Conservation (phyloP, 2,888 invertebrate genomes). For the Oxystoma pomonae region DNA sequence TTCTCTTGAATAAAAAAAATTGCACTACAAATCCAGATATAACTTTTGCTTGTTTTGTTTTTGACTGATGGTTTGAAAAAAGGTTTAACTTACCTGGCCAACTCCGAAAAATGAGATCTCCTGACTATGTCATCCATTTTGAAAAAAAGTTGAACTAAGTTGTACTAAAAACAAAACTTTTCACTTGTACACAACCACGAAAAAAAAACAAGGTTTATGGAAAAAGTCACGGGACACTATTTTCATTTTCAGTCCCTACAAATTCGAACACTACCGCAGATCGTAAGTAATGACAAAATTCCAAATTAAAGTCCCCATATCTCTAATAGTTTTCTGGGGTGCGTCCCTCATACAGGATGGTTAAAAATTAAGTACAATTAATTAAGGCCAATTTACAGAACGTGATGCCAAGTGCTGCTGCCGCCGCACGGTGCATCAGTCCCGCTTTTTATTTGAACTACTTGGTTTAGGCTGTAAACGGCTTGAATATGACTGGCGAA, state of each 20-base stretch:
- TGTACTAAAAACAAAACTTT: too few relatives aligned
- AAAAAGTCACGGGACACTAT: too few relatives aligned
- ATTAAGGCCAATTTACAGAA: constrained; percentile 39
- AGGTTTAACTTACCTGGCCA: constrained; percentile 39
- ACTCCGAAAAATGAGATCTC: constrained; percentile 39
- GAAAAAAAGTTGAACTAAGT: too few relatives aligned
- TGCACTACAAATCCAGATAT: too few relatives aligned
- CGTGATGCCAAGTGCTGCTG: not conserved
- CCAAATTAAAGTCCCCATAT: constrained; percentile 12
- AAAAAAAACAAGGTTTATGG: too few relatives aligned
- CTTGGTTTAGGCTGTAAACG: not conserved
- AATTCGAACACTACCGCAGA: constrained; percentile 14
- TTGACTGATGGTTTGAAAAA: too few relatives aligned
- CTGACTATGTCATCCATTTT: constrained; percentile 28
- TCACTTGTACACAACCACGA: too few relatives aligned
- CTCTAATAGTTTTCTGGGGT: constrained; percentile 18
- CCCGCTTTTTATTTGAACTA: not conserved
- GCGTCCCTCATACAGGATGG: constrained; percentile 42
- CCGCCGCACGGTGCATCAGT: not conserved
- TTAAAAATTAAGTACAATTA: constrained; percentile 44
- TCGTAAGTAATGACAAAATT: constrained; percentile 20
- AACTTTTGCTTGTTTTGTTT: too few relatives aligned
- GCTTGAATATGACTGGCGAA: not conserved
- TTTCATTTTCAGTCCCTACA: too few relatives aligned
- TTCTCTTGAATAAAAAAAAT: too few relatives aligned